Conservation (phyloP, 1,140 invertebrate genomes). For the Chironomus tepperi region DNA sequence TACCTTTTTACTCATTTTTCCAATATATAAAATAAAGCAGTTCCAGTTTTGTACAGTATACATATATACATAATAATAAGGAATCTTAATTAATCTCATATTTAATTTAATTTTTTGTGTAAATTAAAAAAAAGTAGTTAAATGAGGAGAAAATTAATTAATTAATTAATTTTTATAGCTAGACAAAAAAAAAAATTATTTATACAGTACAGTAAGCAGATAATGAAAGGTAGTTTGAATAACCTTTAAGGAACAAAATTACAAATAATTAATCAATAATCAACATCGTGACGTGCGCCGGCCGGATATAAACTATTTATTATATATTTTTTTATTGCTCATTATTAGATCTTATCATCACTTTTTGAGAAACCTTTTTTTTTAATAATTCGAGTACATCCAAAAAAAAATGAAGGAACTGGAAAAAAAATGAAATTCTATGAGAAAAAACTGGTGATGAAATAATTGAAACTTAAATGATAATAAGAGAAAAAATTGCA, state of each 20-base stretch:
- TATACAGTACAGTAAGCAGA: constrained; percentile 24
- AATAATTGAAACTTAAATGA: neutral
- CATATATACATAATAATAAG: too few relatives aligned
- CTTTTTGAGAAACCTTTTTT: neutral
- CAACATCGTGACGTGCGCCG: neutral
- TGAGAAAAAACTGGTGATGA: neutral
- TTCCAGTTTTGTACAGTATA: too few relatives aligned
- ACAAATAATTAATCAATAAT: neutral
- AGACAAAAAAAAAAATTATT: constrained; percentile 16
- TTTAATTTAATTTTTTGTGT: too few relatives aligned
- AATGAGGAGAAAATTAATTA: too few relatives aligned
- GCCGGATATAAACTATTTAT: neutral
- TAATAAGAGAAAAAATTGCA: neutral
- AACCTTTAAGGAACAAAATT: neutral
- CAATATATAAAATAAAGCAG: too few relatives aligned
- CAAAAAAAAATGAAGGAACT: too few relatives aligned
- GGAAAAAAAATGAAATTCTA: too few relatives aligned
- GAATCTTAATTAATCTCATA: too few relatives aligned
- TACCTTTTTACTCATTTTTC: too few relatives aligned
- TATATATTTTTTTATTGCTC: constrained; percentile 3
- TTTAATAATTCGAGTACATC: too few relatives aligned
- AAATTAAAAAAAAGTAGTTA: too few relatives aligned
- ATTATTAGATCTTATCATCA: neutral
- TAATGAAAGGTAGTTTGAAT: constrained; percentile 22
- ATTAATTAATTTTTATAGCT: too few relatives aligned